Evolutionary conservation across 2,797 vertebrate species (phyloP), one percentile per base, ranked within the genome.

Genomic region (Hozukius guyotensis): DNA sequence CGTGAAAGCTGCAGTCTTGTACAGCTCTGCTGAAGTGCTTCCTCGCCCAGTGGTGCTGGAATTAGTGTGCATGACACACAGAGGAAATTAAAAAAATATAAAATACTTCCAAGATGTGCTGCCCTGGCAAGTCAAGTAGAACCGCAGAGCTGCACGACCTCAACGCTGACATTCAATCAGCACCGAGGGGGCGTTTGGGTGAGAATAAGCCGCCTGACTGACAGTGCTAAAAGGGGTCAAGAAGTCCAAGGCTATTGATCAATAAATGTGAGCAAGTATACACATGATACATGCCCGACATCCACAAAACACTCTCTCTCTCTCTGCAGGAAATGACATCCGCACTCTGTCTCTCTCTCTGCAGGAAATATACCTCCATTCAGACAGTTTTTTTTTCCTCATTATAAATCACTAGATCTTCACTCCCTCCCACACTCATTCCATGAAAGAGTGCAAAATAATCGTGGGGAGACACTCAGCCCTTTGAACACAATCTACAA

Each of bases 211-310:
- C 3, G 36, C 72, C 84, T 89, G 86, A 91, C 81, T 80, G 84
- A 90, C 87, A 36, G 75, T 61, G 76, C 89, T 95, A 92, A 93
- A 93, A 93, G 91, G 89, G 90, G 87, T 92, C 90, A 92, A 77
- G 65, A 90, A 89, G 89, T 93, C 89, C 80, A 89, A 77, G 78
- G 82, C 64, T 85, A 71, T 63, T 79, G 87, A 94, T 94, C 89
- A 85, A 90, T 93, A 87, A 85, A 79, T 90, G 84, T 88, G 89
- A 71, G 76, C 70, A 66, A 85, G 80, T 46, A 74, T 88, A 85
- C 59, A 78, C 27, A 60, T 59, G 72, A 87, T 81, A 77, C 73
- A 87, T 65, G 63, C 22, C 49, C 56, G 36, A 67, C 70, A 77
- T 55, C 74, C 70, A 80, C 85, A 77, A 77, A 64, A 83, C 36